A percentile compares a stretch with the other conserved stretches of the same genome.
Evolutionary conservation across 2,797 vertebrate species (phyloP).

Genomic region (Parambassis ranga): DNA sequence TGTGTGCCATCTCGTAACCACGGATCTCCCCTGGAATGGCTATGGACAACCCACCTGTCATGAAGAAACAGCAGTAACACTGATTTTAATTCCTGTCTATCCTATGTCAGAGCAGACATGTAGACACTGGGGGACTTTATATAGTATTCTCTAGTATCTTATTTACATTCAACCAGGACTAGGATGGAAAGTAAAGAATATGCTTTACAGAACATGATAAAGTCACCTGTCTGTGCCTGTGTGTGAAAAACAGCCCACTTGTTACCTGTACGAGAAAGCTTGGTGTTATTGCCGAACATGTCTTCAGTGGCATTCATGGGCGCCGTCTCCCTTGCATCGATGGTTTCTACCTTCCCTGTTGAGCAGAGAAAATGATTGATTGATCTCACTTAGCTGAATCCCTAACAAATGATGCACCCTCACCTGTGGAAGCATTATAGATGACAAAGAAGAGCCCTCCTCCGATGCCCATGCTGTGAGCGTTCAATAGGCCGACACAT

Average conservation of each 20-base stretch:
- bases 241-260: conserved; percentile 5
- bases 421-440: conserved; percentile 87
- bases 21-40: conserved; percentile 95
- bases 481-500: conserved; percentile 89
- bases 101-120: neutral
- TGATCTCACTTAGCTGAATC: neutral
- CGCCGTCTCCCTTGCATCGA: conserved; percentile 92
- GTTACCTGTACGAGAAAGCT: conserved; percentile 86
- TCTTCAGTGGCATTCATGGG: conserved; percentile 75
- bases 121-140: neutral
- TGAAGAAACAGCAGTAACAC: conserved; percentile 5
- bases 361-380: conserved; percentile 20
- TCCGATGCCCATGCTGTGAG: conserved; percentile 97
- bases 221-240: conserved; percentile 1
- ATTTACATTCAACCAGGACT: neutral
- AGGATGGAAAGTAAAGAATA: neutral
- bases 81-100: conserved; percentile 1
- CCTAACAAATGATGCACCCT: neutral
- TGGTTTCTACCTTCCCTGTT: conserved; percentile 88
- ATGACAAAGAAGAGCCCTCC: conserved; percentile 94
- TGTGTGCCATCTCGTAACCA: conserved; percentile 92
- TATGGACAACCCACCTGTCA: conserved; percentile 90
- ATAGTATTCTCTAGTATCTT: neutral
- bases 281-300: conserved; percentile 90
- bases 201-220: neutral